Conservation (phyloP, 2,888 invertebrate species). For the Oligia strigilis region DNA sequence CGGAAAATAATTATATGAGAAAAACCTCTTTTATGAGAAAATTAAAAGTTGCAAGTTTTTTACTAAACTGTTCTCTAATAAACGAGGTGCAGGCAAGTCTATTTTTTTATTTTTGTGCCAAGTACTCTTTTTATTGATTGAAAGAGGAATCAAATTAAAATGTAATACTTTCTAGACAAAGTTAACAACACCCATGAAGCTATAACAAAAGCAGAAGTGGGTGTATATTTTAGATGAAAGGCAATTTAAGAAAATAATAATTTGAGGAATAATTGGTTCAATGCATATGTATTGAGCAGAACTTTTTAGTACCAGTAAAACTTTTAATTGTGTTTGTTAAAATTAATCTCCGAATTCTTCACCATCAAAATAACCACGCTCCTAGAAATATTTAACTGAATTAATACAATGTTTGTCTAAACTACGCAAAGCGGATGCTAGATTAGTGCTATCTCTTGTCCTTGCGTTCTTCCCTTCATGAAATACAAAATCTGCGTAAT, state of each 20-base stretch:
- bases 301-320: background rate
- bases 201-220: background rate
- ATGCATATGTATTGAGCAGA: background rate
- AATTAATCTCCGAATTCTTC: background rate
- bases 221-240: background rate
- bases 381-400: background rate
- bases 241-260: background rate
- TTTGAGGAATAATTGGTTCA: background rate
- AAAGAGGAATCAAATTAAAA: background rate
- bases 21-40: background rate
- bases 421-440: constrained; percentile 7
- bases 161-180: background rate
- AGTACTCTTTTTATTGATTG: background rate
- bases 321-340: background rate
- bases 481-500: background rate
- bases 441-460: background rate
- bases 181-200: background rate
- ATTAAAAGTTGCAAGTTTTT: background rate
- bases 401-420: background rate
- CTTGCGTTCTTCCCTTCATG: background rate
- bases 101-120: background rate
- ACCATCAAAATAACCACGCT: background rate
- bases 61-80: background rate
- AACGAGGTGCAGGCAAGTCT: background rate
- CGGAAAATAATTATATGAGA: background rate